These are phyloP conservation scores for Corvus cornix DNA, from an alignment of 2,113 vertebrate genomes.

Conservation along the genomic window DNA sequence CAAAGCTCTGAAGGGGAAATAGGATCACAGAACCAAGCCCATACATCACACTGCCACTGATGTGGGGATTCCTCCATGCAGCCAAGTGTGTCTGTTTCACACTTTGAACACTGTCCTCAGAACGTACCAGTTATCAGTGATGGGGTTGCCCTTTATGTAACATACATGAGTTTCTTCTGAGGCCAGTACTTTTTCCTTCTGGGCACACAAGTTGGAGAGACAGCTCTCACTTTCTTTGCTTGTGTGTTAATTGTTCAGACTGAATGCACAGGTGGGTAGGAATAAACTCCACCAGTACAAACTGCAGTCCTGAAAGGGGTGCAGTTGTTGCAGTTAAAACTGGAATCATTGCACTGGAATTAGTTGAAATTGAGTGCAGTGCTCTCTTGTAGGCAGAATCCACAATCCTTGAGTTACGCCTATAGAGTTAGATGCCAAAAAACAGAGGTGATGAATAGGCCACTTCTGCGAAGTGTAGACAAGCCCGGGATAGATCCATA, in stretches of 20 bases:
- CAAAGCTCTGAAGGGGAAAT: neutral
- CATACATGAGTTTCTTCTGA: neutral
- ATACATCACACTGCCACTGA: rapidly evolving
- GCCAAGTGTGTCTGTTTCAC: rapidly evolving
- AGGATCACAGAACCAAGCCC: neutral
- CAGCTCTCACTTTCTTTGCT: neutral
- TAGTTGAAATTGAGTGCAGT: rapidly evolving
- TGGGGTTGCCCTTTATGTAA: neutral
- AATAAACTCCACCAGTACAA: neutral
- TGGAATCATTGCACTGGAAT: neutral
- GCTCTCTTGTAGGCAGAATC: neutral
- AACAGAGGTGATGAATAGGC: neutral
- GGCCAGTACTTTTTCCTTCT: neutral
- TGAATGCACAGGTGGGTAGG: neutral
- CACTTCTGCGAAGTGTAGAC: neutral
- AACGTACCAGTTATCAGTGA: neutral
- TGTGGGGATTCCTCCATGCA: neutral
- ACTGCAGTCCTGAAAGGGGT: neutral
- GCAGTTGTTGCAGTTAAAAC: neutral
- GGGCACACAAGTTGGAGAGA: neutral
- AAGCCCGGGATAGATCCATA: neutral
- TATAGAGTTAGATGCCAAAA: neutral
- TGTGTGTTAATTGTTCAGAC: neutral
- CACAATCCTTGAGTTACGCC: neutral
- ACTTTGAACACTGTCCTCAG: neutral